These are phyloP conservation scores for Plodia interpunctella DNA, from an alignment of 1,140 invertebrate species.

Conservation along the genomic window DNA sequence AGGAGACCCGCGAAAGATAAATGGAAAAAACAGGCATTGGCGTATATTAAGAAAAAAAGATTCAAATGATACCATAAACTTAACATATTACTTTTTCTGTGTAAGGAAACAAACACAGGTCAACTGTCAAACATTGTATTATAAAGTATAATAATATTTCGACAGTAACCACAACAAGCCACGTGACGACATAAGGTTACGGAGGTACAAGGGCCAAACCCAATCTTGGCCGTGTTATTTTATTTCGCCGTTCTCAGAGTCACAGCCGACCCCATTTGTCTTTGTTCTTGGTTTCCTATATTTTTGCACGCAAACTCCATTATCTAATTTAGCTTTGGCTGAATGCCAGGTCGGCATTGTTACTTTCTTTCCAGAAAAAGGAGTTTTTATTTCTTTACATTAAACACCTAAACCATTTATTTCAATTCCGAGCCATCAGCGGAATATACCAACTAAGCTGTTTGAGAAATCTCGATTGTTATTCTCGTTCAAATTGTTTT, in stretches of 20 bases:
- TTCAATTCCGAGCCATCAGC: slow-evolving; percentile 37
- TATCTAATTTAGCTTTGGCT: slow-evolving; percentile 76
- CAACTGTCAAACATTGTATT: background rate
- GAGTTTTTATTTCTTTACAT: slow-evolving; percentile 65
- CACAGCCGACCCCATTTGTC: slow-evolving; percentile 72
- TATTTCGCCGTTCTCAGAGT: slow-evolving; percentile 66
- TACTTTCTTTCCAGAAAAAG: slow-evolving; percentile 62
- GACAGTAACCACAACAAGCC: slow-evolving; percentile 15
- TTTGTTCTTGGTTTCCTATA: slow-evolving; percentile 76
- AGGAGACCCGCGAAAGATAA: no score
- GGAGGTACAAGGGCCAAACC: slow-evolving; percentile 31
- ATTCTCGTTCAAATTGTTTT: background rate
- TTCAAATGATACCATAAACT: no score
- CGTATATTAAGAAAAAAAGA: no score
- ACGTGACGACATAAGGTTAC: slow-evolving; percentile 35
- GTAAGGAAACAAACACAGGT: background rate
- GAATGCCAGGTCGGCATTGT: slow-evolving; percentile 70
- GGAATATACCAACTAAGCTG: background rate
- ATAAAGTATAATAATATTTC: no score
- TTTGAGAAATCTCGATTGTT: background rate
- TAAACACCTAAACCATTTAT: slow-evolving; percentile 56
- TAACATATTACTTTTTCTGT: no score
- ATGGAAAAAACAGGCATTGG: no score
- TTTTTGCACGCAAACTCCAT: slow-evolving; percentile 77
- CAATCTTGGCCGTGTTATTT: slow-evolving; percentile 62